A percentile compares a stretch with the other conserved stretches of the same genome.
Evolutionary conservation across 2,888 invertebrate genomes (phyloP).

Genomic region (Drosophila tanythrix): DNA sequence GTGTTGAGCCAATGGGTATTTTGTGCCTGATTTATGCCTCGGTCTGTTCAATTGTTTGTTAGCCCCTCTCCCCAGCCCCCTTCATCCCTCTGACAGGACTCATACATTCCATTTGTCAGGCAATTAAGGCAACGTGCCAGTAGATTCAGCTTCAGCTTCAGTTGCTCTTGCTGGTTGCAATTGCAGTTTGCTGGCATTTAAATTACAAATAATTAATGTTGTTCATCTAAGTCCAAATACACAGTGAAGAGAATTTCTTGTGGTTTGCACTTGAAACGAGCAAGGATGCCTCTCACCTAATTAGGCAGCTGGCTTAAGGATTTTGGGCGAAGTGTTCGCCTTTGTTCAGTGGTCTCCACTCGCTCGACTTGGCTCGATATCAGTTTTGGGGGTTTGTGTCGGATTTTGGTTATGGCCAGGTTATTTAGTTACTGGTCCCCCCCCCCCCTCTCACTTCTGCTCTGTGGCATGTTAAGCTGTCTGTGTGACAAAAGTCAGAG

Average conservation of each 20-base stretch:
- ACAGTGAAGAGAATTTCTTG: constrained; percentile 25
- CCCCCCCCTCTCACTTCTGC: neutral
- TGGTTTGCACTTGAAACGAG: constrained; percentile 57
- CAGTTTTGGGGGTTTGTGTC: constrained; percentile 43
- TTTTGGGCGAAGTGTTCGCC: constrained; percentile 8
- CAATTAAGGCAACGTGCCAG: constrained; percentile 54
- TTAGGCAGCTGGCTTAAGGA: constrained; percentile 46
- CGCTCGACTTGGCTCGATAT: constrained; percentile 5
- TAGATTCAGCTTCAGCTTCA: constrained; percentile 11
- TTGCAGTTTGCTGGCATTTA: constrained; percentile 21
- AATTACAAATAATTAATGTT: constrained; percentile 68
- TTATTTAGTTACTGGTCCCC: too few species aligned
- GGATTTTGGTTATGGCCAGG: constrained; percentile 25
- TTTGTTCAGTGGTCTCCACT: constrained; percentile 17
- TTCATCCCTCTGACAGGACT: neutral
- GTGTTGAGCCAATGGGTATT: constrained; percentile 63
- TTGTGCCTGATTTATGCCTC: constrained; percentile 59
- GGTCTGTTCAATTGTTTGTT: constrained; percentile 60
- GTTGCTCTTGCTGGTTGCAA: constrained; percentile 6
- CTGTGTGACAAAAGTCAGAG: constrained; percentile 13
- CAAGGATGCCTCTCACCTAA: constrained; percentile 61
- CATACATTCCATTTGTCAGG: constrained; percentile 46
- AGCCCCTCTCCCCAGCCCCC: neutral
- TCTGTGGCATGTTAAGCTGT: constrained; percentile 18
- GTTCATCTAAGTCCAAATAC: constrained; percentile 34